phyloP scores from a whole-genome alignment of 2,888 invertebrate species.

The Polydrusus tereticollis region DNA sequence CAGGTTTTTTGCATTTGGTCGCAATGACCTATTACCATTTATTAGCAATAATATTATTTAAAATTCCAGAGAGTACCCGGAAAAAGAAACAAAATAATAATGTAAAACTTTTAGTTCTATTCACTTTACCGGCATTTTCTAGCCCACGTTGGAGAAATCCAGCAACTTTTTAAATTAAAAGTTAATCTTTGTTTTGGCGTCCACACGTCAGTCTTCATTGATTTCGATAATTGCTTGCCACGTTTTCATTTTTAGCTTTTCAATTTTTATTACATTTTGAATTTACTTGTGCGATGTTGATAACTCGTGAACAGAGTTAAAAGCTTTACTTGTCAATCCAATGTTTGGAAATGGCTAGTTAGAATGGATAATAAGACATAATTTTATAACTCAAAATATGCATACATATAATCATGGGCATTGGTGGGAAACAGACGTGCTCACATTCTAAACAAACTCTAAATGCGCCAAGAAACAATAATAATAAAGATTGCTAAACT shows the following conservation, averaged over 20 bases:
- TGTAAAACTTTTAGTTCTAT: neutral
- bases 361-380: neutral
- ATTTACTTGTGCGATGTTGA: neutral
- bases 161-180: neutral
- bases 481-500: too few relatives aligned
- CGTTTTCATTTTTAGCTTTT: constrained; percentile 3
- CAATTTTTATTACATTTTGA: neutral
- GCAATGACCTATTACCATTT: too few relatives aligned
- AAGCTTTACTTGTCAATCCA: neutral
- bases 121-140: neutral
- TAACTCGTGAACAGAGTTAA: neutral
- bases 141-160: neutral
- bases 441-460: too few relatives aligned
- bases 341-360: neutral
- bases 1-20: too few relatives aligned
- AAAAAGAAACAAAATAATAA: neutral
- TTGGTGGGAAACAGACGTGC: too few relatives aligned
- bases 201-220: neutral
- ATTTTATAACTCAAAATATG: neutral
- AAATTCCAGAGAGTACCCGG: too few relatives aligned
- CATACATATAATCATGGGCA: too few relatives aligned
- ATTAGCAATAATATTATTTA: too few relatives aligned
- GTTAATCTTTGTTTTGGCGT: neutral
- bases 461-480: too few relatives aligned
- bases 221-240: neutral